phyloP scores from a whole-genome alignment of 2,888 invertebrate genomes.

The Poecilobothrus nobilitatus region DNA sequence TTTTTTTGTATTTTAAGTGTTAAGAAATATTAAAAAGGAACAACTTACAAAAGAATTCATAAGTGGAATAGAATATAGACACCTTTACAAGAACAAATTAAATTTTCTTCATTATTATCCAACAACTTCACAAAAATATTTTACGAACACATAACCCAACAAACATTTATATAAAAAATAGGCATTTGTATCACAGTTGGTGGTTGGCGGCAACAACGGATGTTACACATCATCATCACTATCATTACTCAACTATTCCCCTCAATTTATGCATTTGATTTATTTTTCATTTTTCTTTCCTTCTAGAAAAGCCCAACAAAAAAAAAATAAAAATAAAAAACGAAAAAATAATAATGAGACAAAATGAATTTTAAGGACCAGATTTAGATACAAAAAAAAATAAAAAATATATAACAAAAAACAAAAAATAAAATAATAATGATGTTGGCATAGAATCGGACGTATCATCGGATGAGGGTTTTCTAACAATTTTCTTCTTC shows the following conservation, averaged over 20 bases:
- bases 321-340: too few species aligned
- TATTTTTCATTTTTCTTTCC: too few species aligned
- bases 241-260: not conserved
- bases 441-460: constrained; percentile 1
- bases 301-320: not conserved
- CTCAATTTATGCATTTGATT: too few species aligned
- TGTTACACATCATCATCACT: not conserved
- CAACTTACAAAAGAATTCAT: not conserved
- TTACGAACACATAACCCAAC: too few species aligned
- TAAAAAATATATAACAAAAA: not conserved
- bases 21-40: not conserved
- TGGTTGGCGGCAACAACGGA: not conserved
- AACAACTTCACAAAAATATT: too few species aligned
- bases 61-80: not conserved
- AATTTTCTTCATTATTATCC: too few species aligned
- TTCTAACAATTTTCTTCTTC: not conserved
- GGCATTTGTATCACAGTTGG: not conserved
- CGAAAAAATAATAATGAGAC: not conserved
- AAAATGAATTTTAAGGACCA: not conserved
- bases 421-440: not conserved
- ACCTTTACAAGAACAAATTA: not conserved
- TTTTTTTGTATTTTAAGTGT: too few species aligned
- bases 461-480: not conserved
- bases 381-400: not conserved
- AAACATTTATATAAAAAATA: not conserved